These are phyloP conservation scores for Megalops cyprinoides DNA, from an alignment of 2,797 vertebrate species.

Conservation along the genomic window DNA sequence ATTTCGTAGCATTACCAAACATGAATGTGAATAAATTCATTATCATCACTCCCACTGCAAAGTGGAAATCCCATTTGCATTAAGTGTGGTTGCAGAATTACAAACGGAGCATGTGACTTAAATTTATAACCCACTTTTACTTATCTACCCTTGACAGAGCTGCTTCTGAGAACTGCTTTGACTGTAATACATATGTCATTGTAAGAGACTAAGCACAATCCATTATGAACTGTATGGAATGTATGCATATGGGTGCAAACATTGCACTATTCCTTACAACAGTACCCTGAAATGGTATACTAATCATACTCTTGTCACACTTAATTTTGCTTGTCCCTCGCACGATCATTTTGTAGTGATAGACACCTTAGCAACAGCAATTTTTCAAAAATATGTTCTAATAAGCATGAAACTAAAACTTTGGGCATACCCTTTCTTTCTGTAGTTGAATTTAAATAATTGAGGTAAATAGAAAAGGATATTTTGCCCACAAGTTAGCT, in stretches of 20 bases:
- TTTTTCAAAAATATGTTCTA: too few relatives aligned
- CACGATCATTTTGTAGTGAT: conserved; percentile 51
- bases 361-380: background rate
- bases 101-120: conserved; percentile 15
- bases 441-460: conserved; percentile 41
- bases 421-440: background rate
- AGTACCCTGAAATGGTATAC: conserved; percentile 61
- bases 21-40: background rate
- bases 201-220: conserved; percentile 24
- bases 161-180: conserved; percentile 42
- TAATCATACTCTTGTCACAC: conserved; percentile 61
- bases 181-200: conserved; percentile 48
- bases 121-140: conserved; percentile 48
- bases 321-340: conserved; percentile 36
- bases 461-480: conserved; percentile 23
- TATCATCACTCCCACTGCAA: background rate
- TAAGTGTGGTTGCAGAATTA: conserved; percentile 31
- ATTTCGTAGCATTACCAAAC: conserved; percentile 28
- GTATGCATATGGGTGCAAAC: conserved; percentile 56
- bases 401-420: background rate
- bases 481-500: conserved; percentile 23
- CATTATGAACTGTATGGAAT: conserved; percentile 50
- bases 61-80: conserved; percentile 17
- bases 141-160: conserved; percentile 47
- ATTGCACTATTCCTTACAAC: conserved; percentile 67